A percentile compares a stretch with the other conserved stretches of the same genome.
Conservation (phyloP, 2,113 vertebrate species). For the Steatornis caripensis region DNA sequence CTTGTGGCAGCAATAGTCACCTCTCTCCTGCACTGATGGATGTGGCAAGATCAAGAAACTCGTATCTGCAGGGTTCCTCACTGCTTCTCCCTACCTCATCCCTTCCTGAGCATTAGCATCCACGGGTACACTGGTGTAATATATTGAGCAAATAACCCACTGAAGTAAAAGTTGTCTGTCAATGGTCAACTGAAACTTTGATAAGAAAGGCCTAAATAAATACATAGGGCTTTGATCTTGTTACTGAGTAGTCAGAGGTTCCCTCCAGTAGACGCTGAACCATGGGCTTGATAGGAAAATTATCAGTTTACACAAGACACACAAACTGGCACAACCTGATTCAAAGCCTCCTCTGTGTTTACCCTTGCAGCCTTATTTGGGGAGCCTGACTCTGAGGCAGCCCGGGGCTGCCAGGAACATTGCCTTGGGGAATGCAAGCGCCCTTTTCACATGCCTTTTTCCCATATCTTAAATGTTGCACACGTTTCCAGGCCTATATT, state of each 20-base stretch:
- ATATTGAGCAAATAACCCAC: background rate
- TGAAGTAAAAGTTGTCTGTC: fast-evolving
- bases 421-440: background rate
- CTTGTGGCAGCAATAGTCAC: background rate
- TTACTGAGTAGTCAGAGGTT: background rate
- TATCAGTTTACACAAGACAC: background rate
- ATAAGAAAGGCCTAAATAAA: background rate
- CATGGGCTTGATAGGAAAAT: background rate
- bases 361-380: background rate
- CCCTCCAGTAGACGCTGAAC: background rate
- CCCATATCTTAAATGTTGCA: constrained; percentile 15
- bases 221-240: background rate
- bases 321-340: background rate
- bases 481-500: constrained; percentile 6
- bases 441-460: constrained; percentile 35
- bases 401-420: background rate
- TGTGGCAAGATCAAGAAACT: background rate
- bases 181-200: background rate
- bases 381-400: background rate
- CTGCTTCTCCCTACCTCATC: background rate
- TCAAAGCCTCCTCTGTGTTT: constrained; percentile 1
- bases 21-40: background rate
- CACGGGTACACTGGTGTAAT: background rate
- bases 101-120: background rate
- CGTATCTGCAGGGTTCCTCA: fast-evolving